A percentile compares a stretch with the other conserved stretches of the same genome.
Evolutionary conservation across 2,113 vertebrate species (phyloP).

Genomic region (Scopus umbretta): DNA sequence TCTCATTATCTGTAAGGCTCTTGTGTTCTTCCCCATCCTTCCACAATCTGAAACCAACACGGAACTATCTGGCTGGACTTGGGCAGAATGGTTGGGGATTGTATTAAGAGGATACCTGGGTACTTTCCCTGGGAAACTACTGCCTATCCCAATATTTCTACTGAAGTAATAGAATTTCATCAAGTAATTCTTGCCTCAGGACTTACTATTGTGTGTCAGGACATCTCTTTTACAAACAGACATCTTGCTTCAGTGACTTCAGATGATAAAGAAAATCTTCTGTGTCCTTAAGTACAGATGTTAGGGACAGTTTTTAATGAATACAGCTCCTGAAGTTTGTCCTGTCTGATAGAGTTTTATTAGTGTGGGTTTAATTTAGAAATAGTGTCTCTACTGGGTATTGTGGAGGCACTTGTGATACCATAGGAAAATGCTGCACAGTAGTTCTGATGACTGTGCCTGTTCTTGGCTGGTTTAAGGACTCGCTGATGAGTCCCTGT

Average conservation of each 20-base stretch:
- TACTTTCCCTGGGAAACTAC: not conserved
- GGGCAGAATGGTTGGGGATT: not conserved
- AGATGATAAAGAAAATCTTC: not conserved
- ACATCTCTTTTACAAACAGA: not conserved
- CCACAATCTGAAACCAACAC: not conserved
- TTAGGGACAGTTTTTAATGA: not conserved
- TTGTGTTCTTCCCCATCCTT: not conserved
- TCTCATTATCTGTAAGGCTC: not conserved
- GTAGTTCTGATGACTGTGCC: not conserved
- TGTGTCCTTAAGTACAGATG: not conserved
- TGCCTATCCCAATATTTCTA: not conserved
- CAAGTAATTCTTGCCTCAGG: not conserved
- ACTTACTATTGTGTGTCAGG: not conserved
- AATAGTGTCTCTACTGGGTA: not conserved
- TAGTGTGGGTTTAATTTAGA: not conserved
- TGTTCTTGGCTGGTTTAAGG: not conserved
- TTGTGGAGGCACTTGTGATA: not conserved
- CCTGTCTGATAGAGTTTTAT: not conserved
- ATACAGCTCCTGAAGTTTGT: not conserved
- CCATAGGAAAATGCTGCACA: not conserved
- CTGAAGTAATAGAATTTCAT: not conserved
- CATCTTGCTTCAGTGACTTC: not conserved
- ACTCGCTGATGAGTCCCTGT: not conserved
- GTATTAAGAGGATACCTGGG: not conserved
- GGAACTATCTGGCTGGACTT: not conserved